A percentile compares a stretch with the other conserved stretches of the same genome.
Evolutionary conservation across 2,797 vertebrate species (phyloP).

Genomic region (Pseudopleuronectes americanus): DNA sequence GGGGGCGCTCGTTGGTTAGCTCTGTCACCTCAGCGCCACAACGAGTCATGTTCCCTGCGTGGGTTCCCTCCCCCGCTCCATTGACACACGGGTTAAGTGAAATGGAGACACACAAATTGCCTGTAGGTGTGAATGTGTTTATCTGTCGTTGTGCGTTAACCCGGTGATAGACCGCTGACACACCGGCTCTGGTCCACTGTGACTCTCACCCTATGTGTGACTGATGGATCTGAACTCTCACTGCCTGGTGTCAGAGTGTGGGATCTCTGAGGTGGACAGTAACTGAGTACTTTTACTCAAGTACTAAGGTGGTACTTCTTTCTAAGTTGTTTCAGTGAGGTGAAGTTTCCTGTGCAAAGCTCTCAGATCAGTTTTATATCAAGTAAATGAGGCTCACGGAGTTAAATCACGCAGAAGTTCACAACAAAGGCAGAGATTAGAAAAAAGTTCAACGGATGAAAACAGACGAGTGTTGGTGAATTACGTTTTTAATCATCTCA

Average conservation of each 20-base stretch:
- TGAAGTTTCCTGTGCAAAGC: too few relatives aligned
- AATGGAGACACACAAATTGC: slow-evolving; percentile 55
- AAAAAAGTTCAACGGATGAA: too few relatives aligned
- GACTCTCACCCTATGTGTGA: slow-evolving; percentile 6
- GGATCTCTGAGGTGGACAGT: background rate
- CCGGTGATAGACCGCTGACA: slow-evolving; percentile 40
- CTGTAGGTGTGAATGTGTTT: slow-evolving; percentile 40
- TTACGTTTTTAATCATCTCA: too few relatives aligned
- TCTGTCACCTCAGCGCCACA: slow-evolving; percentile 42
- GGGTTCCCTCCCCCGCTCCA: slow-evolving; percentile 39
- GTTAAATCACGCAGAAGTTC: too few relatives aligned
- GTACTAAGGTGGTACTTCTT: background rate
- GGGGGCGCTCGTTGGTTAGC: slow-evolving; percentile 20
- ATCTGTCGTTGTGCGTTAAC: slow-evolving; percentile 35
- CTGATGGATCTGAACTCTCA: too few relatives aligned
- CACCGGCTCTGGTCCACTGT: background rate
- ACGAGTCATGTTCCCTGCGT: slow-evolving; percentile 38
- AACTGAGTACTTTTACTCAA: background rate
- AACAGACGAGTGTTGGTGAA: too few relatives aligned
- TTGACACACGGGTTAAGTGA: slow-evolving; percentile 43
- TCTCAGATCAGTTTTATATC: too few relatives aligned
- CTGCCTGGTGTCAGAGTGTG: too few relatives aligned
- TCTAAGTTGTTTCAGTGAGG: too few relatives aligned
- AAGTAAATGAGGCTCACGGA: too few relatives aligned
- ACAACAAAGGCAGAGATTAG: too few relatives aligned